Percentiles rank a stretch among this genome's conserved stretches.
Evolutionary conservation across 2,113 vertebrate species (phyloP).

Genomic region (Chlamydotis undulata): DNA sequence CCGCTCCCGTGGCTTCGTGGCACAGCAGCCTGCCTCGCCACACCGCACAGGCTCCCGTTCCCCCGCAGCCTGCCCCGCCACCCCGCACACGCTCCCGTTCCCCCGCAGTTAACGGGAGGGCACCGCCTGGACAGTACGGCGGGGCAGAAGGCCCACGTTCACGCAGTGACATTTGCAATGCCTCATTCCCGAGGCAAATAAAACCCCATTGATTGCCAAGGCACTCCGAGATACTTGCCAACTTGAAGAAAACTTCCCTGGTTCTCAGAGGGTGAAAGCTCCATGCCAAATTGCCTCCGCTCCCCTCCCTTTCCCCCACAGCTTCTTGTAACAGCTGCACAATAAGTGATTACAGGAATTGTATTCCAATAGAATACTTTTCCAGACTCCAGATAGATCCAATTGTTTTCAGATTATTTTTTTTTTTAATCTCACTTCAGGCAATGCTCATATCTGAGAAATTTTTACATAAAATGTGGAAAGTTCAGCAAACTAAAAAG

Average conservation of each 20-base stretch:
- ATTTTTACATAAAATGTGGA: background rate
- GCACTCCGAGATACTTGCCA: background rate
- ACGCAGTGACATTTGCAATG: background rate
- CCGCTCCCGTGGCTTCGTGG: too few species aligned
- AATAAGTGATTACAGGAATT: background rate
- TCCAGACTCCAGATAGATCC: background rate
- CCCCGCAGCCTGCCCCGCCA: too few species aligned
- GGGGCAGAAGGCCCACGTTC: too few species aligned
- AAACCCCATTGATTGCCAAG: background rate
- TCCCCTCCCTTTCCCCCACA: background rate
- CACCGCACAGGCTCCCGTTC: too few species aligned
- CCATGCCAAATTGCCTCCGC: background rate
- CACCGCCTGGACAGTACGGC: too few species aligned
- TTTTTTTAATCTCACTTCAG: background rate
- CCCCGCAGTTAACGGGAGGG: too few species aligned
- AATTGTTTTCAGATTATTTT: background rate
- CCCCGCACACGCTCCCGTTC: too few species aligned
- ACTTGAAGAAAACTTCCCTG: background rate
- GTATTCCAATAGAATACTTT: background rate
- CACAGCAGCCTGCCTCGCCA: too few species aligned
- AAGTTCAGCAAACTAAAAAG: background rate
- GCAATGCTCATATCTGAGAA: background rate
- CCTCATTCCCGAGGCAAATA: background rate
- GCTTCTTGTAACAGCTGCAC: slow-evolving; percentile 27
- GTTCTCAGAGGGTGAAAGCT: background rate